Evolutionary conservation across 1,140 invertebrate species (phyloP).

Genomic region (Ceratitis capitata): DNA sequence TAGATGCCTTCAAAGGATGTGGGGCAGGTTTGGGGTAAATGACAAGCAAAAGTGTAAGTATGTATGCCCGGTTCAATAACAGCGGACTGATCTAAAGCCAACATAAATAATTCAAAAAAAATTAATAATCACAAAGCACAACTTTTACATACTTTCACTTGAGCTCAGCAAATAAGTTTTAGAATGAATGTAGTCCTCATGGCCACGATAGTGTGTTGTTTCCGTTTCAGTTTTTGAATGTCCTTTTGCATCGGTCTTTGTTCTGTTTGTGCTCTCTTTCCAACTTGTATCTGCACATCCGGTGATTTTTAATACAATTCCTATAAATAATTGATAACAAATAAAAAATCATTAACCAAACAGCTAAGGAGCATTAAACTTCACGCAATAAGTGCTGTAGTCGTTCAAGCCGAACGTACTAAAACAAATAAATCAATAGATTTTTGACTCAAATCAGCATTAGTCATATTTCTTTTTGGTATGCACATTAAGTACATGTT

Average conservation of each 20-base stretch:
- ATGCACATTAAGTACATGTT: too few species aligned
- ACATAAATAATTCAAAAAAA: background rate
- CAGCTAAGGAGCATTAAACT: too few species aligned
- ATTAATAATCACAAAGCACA: background rate
- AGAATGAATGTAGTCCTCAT: conserved; percentile 58
- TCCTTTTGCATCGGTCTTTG: background rate
- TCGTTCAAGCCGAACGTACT: too few species aligned
- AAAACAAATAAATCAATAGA: too few species aligned
- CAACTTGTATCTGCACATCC: conserved; percentile 55
- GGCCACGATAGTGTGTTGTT: conserved; percentile 47
- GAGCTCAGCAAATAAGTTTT: conserved; percentile 57
- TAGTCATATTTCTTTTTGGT: too few species aligned
- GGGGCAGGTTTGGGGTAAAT: conserved; percentile 69
- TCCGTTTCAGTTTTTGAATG: conserved; percentile 44
- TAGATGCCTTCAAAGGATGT: conserved; percentile 60
- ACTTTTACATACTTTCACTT: conserved; percentile 44
- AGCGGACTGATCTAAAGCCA: background rate
- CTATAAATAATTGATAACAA: too few species aligned
- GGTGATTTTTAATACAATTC: conserved; percentile 52
- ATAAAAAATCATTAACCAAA: too few species aligned
- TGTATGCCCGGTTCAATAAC: conserved; percentile 68
- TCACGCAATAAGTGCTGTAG: too few species aligned
- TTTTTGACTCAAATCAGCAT: too few species aligned
- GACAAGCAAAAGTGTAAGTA: conserved; percentile 70
- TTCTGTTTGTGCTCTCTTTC: conserved; percentile 41